Evolutionary conservation across 2,797 vertebrate species (phyloP).

Genomic region (Manis crassicaudata): DNA sequence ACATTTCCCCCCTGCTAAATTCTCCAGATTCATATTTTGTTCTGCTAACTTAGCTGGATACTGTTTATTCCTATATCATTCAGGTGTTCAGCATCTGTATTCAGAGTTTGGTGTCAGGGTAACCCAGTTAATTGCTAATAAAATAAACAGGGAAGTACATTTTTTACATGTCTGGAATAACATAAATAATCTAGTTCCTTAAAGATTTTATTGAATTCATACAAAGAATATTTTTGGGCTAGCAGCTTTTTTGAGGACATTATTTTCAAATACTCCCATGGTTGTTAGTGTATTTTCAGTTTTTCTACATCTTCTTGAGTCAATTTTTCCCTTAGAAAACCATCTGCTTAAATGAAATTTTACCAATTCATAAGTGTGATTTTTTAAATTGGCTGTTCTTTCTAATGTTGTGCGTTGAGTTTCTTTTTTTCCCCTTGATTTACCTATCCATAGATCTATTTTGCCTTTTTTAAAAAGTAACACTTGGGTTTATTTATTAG

Average conservation of each 20-base stretch:
- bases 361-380: not conserved
- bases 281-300: not conserved
- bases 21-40: not conserved
- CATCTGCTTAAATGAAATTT: not conserved
- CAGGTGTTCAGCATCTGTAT: not conserved
- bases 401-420: not conserved
- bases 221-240: not conserved
- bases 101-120: not conserved
- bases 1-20: not conserved
- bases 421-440: not conserved
- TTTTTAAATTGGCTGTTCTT: not conserved
- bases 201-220: slow-evolving; percentile 40
- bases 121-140: not conserved
- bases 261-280: not conserved
- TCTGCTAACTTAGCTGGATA: not conserved
- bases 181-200: not conserved
- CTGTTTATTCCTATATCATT: not conserved
- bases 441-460: not conserved
- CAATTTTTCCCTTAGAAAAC: not conserved
- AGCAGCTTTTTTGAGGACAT: not conserved
- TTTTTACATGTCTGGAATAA: not conserved
- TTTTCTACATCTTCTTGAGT: not conserved
- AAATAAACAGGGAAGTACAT: not conserved
- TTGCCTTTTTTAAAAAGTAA: not conserved
- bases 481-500: not conserved